These are phyloP conservation scores for Pteromalus puparum DNA, from an alignment of 1,140 invertebrate species.

Conservation along the genomic window DNA sequence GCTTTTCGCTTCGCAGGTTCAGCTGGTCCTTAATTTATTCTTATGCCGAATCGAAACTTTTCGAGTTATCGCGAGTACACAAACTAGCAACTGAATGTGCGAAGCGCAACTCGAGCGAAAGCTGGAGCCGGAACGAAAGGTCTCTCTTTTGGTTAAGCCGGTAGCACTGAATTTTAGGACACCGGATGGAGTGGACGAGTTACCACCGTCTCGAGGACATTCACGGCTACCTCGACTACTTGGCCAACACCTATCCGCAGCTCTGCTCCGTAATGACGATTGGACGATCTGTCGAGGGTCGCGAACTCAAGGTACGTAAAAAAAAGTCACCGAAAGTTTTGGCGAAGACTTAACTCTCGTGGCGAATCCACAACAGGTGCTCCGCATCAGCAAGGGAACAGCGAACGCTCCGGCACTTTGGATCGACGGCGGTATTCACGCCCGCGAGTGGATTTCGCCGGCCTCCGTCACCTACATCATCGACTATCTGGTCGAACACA, in stretches of 20 bases:
- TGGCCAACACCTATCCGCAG: slow-evolving; percentile 85
- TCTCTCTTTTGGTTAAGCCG: slow-evolving; percentile 30
- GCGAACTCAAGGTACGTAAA: slow-evolving; percentile 80
- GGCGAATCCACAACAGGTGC: slow-evolving; percentile 66
- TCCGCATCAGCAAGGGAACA: slow-evolving; percentile 79
- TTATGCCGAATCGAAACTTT: background rate
- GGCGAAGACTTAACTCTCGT: background rate
- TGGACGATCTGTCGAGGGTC: slow-evolving; percentile 85
- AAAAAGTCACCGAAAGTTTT: slow-evolving; percentile 3
- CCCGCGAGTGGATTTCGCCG: slow-evolving; percentile 88
- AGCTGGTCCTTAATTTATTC: slow-evolving; percentile 17
- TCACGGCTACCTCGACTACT: slow-evolving; percentile 83
- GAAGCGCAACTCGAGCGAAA: slow-evolving; percentile 33
- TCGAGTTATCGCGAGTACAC: background rate
- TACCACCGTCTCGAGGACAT: slow-evolving; percentile 86
- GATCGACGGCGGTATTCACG: slow-evolving; percentile 84
- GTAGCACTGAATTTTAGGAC: slow-evolving; percentile 74
- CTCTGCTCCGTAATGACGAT: slow-evolving; percentile 84
- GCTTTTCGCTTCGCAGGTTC: slow-evolving; percentile 61
- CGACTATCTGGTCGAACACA: slow-evolving; percentile 86
- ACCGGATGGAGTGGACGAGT: slow-evolving; percentile 86
- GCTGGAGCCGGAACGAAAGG: background rate
- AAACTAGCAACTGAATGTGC: slow-evolving; percentile 20
- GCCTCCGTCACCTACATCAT: slow-evolving; percentile 81
- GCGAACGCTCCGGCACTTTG: slow-evolving; percentile 71